phyloP scores from a whole-genome alignment of 2,797 vertebrate species.

The Eremophila alpestris region DNA sequence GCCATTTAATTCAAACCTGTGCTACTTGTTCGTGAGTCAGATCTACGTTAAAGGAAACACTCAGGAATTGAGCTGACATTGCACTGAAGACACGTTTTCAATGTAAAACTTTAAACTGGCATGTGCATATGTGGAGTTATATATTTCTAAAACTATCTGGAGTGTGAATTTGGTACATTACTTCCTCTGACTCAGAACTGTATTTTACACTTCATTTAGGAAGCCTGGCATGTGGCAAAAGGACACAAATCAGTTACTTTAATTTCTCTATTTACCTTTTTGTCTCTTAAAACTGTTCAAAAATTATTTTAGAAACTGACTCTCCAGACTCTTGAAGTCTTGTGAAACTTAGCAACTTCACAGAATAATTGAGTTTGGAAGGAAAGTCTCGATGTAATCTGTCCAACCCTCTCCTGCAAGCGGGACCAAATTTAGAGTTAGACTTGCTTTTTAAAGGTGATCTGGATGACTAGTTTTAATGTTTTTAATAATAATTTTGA shows the following conservation, averaged over 20 bases:
- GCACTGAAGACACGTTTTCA: background rate
- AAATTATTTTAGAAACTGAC: background rate
- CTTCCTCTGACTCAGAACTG: background rate
- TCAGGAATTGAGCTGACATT: background rate
- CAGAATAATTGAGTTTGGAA: background rate
- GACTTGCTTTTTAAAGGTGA: background rate
- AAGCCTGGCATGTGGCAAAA: background rate
- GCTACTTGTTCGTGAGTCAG: background rate
- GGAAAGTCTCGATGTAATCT: background rate
- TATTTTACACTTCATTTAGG: background rate
- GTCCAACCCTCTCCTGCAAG: background rate
- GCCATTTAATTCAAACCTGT: background rate
- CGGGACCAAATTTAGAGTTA: background rate
- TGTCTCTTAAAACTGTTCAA: background rate
- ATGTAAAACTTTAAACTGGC: background rate
- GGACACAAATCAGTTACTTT: background rate
- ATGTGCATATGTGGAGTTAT: background rate
- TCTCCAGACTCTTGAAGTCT: background rate
- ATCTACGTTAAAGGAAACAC: background rate
- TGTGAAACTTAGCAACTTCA: background rate
- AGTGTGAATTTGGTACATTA: background rate
- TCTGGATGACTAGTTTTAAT: background rate
- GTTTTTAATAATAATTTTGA: background rate
- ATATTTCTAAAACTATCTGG: background rate
- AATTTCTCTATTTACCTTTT: background rate